Evolutionary conservation across 1,140 invertebrate genomes (phyloP).

Genomic region (Temnothorax longispinosus): DNA sequence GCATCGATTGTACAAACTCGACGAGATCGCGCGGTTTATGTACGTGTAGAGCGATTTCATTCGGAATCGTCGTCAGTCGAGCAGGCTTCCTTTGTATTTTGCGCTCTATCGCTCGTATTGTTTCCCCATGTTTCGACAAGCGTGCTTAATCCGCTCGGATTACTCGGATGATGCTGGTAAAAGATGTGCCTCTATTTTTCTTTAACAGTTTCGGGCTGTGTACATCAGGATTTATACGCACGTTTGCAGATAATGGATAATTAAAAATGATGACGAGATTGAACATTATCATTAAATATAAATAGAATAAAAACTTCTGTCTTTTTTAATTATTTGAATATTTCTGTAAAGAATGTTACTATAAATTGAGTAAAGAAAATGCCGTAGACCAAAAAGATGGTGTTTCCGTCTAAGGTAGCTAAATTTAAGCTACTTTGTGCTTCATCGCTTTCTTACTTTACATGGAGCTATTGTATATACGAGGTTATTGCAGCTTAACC

Average conservation of each 20-base stretch:
- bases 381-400: background rate
- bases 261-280: background rate
- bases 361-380: background rate
- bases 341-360: background rate
- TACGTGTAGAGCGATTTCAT: conserved; percentile 18
- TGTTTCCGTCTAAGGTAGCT: background rate
- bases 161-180: conserved; percentile 2
- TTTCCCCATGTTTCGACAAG: conserved; percentile 17
- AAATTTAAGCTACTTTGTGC: conserved; percentile 24
- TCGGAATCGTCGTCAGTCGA: conserved; percentile 12
- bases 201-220: background rate
- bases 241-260: background rate
- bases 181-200: conserved; percentile 4
- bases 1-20: conserved; percentile 37
- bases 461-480: background rate
- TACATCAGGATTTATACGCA: background rate
- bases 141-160: conserved; percentile 15
- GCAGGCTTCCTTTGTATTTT: conserved; percentile 36
- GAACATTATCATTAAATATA: background rate
- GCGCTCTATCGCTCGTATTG: conserved; percentile 12
- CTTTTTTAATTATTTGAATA: conserved; percentile 3
- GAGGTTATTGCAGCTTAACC: conserved; percentile 1
- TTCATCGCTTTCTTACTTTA: conserved; percentile 28
- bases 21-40: conserved; percentile 8
- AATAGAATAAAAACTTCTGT: background rate